Conservation (phyloP, 2,888 invertebrate genomes). For the Noctua janthe region DNA sequence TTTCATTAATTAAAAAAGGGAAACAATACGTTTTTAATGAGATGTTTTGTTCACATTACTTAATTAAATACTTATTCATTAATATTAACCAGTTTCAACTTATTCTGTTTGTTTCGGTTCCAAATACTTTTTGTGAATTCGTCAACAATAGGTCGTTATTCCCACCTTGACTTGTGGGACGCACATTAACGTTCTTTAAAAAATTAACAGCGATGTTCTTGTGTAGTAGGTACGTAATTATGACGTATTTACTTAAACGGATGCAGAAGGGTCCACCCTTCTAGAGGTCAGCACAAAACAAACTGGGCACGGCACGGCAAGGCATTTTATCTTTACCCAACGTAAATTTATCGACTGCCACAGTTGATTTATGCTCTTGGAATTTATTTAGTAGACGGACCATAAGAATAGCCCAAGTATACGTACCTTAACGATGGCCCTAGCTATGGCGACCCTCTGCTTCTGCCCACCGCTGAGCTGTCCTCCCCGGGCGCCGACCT, state of each 20-base stretch:
- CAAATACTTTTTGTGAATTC: neutral
- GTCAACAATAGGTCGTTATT: constrained; percentile 15
- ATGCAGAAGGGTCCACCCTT: neutral
- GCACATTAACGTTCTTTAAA: neutral
- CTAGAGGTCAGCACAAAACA: neutral
- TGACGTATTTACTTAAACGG: neutral
- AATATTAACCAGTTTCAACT: neutral
- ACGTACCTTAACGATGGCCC: constrained; percentile 96
- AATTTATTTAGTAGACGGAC: neutral
- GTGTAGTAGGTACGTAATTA: neutral
- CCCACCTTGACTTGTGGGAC: neutral
- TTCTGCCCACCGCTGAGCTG: constrained; percentile 98
- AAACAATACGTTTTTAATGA: constrained; percentile 19
- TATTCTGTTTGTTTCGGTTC: constrained; percentile 15
- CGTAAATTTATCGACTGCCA: neutral
- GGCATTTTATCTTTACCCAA: neutral
- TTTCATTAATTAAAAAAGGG: neutral
- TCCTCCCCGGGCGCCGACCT: constrained; percentile 97
- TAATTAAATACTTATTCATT: constrained; percentile 14
- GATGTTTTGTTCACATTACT: constrained; percentile 6
- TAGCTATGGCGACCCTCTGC: constrained; percentile 97
- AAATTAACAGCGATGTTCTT: neutral
- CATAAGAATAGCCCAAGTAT: neutral
- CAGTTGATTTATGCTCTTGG: neutral
- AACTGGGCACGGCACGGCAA: neutral